Conservation (phyloP, 1,140 invertebrate species). For the Bicyclus anynana region DNA sequence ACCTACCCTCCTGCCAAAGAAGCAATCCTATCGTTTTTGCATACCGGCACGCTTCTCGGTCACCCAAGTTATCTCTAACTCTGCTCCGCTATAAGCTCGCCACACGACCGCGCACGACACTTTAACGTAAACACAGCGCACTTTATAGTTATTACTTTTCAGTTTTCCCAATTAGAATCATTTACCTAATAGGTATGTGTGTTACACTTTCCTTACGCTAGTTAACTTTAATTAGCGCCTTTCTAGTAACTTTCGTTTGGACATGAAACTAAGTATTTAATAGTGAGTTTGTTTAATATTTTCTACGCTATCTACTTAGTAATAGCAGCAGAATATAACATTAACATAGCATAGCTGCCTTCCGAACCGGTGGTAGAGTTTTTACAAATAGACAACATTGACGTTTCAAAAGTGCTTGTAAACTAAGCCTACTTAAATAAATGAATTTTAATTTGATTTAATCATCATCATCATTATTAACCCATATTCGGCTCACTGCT, state of each 20-base stretch:
- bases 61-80: conserved; percentile 12
- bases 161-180: not conserved
- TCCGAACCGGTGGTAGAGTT: too few species aligned
- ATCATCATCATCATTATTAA: too few species aligned
- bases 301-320: too few species aligned
- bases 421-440: too few species aligned
- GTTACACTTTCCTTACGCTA: not conserved
- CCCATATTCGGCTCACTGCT: too few species aligned
- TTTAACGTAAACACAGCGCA: not conserved
- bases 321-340: too few species aligned
- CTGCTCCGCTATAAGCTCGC: not conserved
- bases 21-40: conserved; percentile 22
- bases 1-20: conserved; percentile 14
- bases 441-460: too few species aligned
- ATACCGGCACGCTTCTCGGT: conserved; percentile 17
- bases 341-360: too few species aligned
- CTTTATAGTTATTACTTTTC: not conserved
- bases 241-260: not conserved
- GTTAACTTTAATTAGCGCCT: not conserved
- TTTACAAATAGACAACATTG: too few species aligned
- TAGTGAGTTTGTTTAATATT: not conserved
- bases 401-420: too few species aligned
- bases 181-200: not conserved
- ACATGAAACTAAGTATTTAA: not conserved
- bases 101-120: too few species aligned